A percentile compares a stretch with the other conserved stretches of the same genome.
phyloP scores from a whole-genome alignment of 2,797 vertebrate species.

The Limosa lapponica region DNA sequence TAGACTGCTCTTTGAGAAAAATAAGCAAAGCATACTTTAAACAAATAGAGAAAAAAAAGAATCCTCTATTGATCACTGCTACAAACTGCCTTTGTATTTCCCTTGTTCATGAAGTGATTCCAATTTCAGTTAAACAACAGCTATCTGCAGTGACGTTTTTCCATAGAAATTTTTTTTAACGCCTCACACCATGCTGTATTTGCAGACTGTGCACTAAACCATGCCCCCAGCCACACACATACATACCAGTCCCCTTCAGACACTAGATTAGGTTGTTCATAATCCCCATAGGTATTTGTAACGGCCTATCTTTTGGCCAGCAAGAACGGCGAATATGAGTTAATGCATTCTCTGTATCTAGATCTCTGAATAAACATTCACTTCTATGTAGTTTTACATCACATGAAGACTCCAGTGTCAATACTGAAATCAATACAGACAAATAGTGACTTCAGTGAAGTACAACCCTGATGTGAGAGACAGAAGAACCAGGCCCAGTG shows the following conservation, averaged over 20 bases:
- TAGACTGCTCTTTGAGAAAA: constrained; percentile 14
- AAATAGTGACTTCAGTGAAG: not conserved
- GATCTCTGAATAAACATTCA: not conserved
- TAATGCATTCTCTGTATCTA: not conserved
- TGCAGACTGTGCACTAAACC: not conserved
- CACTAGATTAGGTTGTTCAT: not conserved
- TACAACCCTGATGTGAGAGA: not conserved
- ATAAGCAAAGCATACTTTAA: constrained; percentile 42
- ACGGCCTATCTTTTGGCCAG: not conserved
- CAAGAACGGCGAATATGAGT: not conserved
- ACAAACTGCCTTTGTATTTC: not conserved
- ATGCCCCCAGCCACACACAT: not conserved
- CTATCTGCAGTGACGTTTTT: not conserved
- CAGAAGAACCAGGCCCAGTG: not conserved
- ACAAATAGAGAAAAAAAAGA: constrained; percentile 12
- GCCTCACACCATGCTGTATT: not conserved
- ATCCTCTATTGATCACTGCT: not conserved
- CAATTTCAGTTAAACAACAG: constrained; percentile 37
- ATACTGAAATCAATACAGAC: not conserved
- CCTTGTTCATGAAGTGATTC: not conserved
- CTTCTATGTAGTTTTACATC: not conserved
- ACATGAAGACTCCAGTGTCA: not conserved
- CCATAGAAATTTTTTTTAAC: not conserved
- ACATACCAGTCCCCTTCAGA: not conserved
- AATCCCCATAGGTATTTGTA: not conserved